Evolutionary conservation across 2,888 invertebrate species (phyloP), one percentile per base, ranked within the genome.

Genomic region (Spatulosminthurus flaviceps): DNA sequence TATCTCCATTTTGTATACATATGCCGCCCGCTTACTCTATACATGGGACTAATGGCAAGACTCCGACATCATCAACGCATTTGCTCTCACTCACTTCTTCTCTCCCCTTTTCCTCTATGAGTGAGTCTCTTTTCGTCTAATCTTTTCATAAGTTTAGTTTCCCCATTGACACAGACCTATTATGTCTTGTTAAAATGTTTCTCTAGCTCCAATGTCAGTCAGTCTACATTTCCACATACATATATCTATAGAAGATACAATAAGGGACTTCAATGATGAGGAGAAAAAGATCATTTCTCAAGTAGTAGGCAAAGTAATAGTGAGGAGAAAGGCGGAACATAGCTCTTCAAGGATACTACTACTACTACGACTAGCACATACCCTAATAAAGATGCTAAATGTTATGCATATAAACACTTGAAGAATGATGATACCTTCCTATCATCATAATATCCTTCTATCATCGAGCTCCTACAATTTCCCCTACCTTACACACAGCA

Each of bases 131-230:
- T 75, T 60, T 75, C 28, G 34, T 69, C 73, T 73, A 22, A 22
- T 43, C 61, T 60, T 60, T 43, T 72, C 72, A 43, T 24, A 43
- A 22, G 21, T 43, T 60, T 28, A 64, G 13, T n/a, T 73, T 60
- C 28, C 51, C 28, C 28, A 73, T 73, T 43, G 26, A 71, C 43
- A 72, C 72, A 72, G 24, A 42, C 64, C 34, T 64, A 64, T 64
- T 64, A 64, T 64, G 64, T 64, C 64, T 64, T 64, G 64, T 64
- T 64, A 64, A 64, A 64, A 64, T 64, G 64, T 24, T 64, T 64
- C 64, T 64, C 64, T 22, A 19, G 51, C 51, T 51, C 51, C n/a
- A 2, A 9, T 2, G 9, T 51, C 34, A 34, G 5, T 34, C 34
- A 9, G 9, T 4, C 34, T 34, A 34, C 34, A 34, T 34, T 9